These are phyloP conservation scores for Scaptomyza reducta DNA, from an alignment of 2,888 invertebrate genomes.

Conservation along the genomic window DNA sequence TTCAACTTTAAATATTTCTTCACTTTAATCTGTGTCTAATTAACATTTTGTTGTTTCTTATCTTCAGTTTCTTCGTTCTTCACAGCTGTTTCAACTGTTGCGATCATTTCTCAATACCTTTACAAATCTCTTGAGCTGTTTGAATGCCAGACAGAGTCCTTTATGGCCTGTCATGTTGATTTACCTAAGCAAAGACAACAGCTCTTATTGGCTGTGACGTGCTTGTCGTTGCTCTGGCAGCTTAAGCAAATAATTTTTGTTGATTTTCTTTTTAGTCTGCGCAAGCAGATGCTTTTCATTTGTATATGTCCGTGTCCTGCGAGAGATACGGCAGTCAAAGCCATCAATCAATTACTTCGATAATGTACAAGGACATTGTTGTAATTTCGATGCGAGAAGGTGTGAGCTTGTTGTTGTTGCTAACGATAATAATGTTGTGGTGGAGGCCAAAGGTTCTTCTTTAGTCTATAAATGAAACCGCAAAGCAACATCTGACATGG, in stretches of 20 bases:
- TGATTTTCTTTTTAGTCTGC: slow-evolving; percentile 48
- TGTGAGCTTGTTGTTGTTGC: slow-evolving; percentile 12
- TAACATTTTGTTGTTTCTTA: not conserved
- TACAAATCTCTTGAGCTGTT: slow-evolving; percentile 11
- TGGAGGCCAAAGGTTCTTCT: slow-evolving; percentile 37
- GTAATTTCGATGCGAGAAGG: slow-evolving; percentile 53
- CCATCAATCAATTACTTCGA: slow-evolving; percentile 71
- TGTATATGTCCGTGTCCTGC: slow-evolving; percentile 33
- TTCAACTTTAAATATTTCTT: not conserved
- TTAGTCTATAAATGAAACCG: slow-evolving; percentile 32
- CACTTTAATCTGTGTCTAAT: not conserved
- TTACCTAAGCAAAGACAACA: slow-evolving; percentile 40
- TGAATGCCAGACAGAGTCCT: not conserved
- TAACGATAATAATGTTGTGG: slow-evolving; percentile 3
- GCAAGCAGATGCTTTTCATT: slow-evolving; percentile 45
- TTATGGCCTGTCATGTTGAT: slow-evolving; percentile 42
- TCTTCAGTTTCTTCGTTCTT: not conserved
- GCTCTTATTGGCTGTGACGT: slow-evolving; percentile 45
- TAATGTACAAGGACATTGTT: slow-evolving; percentile 55
- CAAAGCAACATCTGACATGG: slow-evolving; percentile 5
- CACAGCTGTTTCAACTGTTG: not conserved
- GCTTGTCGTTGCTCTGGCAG: slow-evolving; percentile 9
- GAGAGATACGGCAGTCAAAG: slow-evolving; percentile 34
- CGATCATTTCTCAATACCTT: slow-evolving; percentile 11
- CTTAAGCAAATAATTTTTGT: slow-evolving; percentile 59